Conservation (phyloP, 2,113 vertebrate genomes). For the Aspidoscelis tigris region DNA sequence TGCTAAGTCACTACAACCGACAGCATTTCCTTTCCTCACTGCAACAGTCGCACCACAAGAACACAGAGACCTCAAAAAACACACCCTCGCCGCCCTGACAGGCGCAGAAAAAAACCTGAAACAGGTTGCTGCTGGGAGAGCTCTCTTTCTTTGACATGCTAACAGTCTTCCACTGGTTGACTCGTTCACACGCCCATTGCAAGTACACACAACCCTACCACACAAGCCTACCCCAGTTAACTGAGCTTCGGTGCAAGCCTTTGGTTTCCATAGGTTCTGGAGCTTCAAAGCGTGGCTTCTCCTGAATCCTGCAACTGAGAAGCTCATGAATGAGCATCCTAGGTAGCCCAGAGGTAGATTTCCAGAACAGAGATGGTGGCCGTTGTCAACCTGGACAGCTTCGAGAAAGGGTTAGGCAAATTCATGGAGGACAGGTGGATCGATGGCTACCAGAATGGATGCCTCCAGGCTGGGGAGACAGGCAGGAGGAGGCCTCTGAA, state of each 20-base stretch:
- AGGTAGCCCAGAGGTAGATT: not conserved
- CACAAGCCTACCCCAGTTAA: not conserved
- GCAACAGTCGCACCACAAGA: not conserved
- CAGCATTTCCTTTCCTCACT: slow-evolving; percentile 76
- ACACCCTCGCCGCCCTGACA: not conserved
- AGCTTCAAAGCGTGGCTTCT: too few relatives aligned
- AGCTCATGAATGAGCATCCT: too few relatives aligned
- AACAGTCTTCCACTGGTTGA: not conserved
- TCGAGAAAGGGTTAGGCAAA: too few relatives aligned
- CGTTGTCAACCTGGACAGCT: too few relatives aligned
- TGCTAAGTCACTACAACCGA: slow-evolving; percentile 79
- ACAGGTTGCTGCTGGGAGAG: not conserved
- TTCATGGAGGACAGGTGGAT: too few relatives aligned
- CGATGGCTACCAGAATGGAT: too few relatives aligned
- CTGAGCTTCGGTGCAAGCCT: not conserved
- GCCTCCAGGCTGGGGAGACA: too few relatives aligned
- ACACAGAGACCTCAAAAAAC: not conserved
- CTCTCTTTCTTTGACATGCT: too few relatives aligned
- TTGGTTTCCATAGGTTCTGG: not conserved
- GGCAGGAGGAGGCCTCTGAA: too few relatives aligned
- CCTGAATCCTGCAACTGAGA: too few relatives aligned
- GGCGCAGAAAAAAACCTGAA: not conserved
- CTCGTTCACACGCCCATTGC: not conserved
- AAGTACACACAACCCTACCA: not conserved
- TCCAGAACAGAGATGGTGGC: too few relatives aligned